Conservation (phyloP, 2,797 vertebrate genomes). For the Leucoraja ocellata region DNA sequence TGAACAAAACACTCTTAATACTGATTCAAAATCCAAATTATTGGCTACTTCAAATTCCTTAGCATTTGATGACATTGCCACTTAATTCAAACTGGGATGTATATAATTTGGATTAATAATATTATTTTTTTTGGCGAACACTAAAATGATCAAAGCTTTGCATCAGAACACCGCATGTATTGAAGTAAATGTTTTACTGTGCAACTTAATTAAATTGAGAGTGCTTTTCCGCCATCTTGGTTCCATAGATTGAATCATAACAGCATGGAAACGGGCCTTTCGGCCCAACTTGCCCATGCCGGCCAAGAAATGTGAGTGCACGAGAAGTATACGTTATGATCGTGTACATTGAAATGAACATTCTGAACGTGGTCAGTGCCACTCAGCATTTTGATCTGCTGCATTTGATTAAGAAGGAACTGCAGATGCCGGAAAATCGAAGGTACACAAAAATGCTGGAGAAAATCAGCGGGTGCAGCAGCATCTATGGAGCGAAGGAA, state of each 20-base stretch:
- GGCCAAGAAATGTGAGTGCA: too few species aligned
- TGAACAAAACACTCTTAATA: not conserved
- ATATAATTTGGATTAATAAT: not conserved
- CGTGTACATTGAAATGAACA: not conserved
- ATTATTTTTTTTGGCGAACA: too few species aligned
- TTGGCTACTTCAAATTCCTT: not conserved
- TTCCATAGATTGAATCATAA: not conserved
- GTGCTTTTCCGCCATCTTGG: not conserved
- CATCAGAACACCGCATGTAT: not conserved
- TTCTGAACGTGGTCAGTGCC: not conserved
- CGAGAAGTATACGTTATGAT: not conserved
- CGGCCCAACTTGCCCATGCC: too few species aligned
- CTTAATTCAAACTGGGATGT: too few species aligned
- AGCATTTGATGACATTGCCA: too few species aligned
- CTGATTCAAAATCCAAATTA: not conserved
- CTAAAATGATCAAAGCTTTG: not conserved
- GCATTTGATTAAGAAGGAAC: not conserved
- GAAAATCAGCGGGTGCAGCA: too few species aligned
- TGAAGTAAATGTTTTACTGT: not conserved
- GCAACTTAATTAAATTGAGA: not conserved
- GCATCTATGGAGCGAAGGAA: too few species aligned
- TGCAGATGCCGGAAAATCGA: too few species aligned
- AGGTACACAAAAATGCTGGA: too few species aligned
- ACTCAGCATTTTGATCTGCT: not conserved
- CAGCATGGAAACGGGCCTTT: too few species aligned